phyloP scores from a whole-genome alignment of 2,797 vertebrate species.

The Dipus sagitta region DNA sequence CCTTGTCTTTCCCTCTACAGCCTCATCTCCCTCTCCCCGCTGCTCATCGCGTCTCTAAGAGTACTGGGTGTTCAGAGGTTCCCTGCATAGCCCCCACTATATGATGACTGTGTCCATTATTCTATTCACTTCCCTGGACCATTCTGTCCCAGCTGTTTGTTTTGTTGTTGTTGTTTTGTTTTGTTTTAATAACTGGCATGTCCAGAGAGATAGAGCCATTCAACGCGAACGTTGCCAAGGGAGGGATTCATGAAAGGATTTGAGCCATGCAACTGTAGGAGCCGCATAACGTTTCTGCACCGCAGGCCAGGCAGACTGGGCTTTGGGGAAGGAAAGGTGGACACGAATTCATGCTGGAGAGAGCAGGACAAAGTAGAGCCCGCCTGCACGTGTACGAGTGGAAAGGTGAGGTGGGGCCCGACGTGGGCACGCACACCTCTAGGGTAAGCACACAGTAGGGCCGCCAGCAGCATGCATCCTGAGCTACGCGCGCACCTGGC shows the following conservation, averaged over 20 bases:
- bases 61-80: neutral
- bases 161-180: too few species aligned
- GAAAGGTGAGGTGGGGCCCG: neutral
- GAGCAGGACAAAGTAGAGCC: neutral
- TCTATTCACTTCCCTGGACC: neutral
- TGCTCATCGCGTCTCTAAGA: neutral
- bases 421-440: neutral
- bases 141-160: neutral
- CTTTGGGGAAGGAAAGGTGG: neutral
- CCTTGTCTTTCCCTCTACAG: rapidly evolving
- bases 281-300: neutral
- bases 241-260: neutral
- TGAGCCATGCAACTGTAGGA: neutral
- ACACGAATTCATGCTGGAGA: too few species aligned
- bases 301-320: neutral
- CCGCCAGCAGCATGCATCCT: neutral
- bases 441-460: too few species aligned
- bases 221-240: neutral
- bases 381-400: neutral
- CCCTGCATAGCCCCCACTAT: neutral
- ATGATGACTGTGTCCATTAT: neutral
- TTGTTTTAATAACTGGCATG: too few species aligned
- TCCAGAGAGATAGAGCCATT: neutral
- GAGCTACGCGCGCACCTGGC: neutral
- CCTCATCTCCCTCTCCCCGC: neutral